Evolutionary conservation across 1,140 invertebrate species (phyloP), one percentile per base, ranked within the genome.

Genomic region (Zaprionus capensis): DNA sequence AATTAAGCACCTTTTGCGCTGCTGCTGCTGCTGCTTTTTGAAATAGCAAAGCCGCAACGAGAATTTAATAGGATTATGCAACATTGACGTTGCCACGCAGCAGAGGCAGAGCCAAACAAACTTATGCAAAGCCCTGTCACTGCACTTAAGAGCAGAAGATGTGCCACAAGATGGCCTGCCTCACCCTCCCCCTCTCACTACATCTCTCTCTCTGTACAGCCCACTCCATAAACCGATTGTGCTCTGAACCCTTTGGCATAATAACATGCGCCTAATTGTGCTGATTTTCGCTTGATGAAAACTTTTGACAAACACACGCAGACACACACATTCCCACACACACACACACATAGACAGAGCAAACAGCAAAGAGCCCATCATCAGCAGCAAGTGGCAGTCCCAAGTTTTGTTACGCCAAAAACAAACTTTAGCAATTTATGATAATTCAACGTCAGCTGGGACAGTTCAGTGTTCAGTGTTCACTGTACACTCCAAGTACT

Each of bases 31-130:
- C 38, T 15, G 34, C 12, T 38, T 77, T 80, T 80, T 63, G 56
- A 56, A 63, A 64, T 68, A 71, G 63, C 69, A 69, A 71, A 69
- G 67, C 81, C 84, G 75, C 78, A 86, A 80, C 79, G 79, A 66
- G 83, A 90, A 90, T 78, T 91, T 91, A 88, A 91, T 91, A 91
- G 88, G 88, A 91, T 91, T 91, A 91, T 91, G 88, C 79, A 85
- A 88, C 85, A 74, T 73, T 72, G 68, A 70, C 69, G 72, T 69
- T 61, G 64, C 49, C 56, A 20, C 49, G 34, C 64, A 44, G 22
- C 20, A 46, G 59, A 46, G 59, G 17, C 41, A 57, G 55, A 71
- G 65, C 68, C 64, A 75, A 67, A 81, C 76, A 78, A 86, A 88
- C 81, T 88, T 88, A 88, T 88, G 84, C 78, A 88, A 88, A 88